Percentiles rank a stretch among this genome's conserved stretches.
Evolutionary conservation across 2,113 vertebrate species (phyloP).

Genomic region (Pimephales promelas): DNA sequence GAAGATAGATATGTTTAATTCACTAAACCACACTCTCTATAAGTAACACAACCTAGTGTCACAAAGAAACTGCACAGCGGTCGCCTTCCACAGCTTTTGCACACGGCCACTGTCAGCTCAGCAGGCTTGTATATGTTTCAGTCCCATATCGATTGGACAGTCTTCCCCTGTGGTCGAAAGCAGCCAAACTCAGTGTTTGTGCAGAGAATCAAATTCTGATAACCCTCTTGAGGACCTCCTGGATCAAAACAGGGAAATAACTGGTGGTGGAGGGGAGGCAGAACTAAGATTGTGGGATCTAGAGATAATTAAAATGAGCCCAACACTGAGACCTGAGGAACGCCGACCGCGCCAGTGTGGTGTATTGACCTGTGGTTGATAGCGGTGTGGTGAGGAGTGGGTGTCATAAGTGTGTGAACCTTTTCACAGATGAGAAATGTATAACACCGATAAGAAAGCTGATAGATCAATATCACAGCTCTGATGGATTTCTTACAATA

Average conservation of each 20-base stretch:
- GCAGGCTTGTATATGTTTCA: conserved; percentile 8
- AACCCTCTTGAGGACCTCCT: conserved; percentile 27
- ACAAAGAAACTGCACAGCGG: conserved; percentile 32
- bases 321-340: conserved; percentile 14
- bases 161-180: conserved; percentile 20
- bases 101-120: background rate
- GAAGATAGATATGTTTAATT: background rate
- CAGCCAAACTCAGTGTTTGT: conserved; percentile 8
- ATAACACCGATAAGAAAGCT: conserved; percentile 15
- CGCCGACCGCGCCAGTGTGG: background rate
- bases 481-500: conserved; percentile 1
- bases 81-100: background rate
- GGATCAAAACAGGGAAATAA: conserved; percentile 13
- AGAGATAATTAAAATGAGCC: conserved; percentile 36
- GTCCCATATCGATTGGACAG: conserved; percentile 19
- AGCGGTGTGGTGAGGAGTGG: background rate
- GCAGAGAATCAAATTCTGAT: conserved; percentile 37
- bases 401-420: background rate
- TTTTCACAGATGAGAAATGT: conserved; percentile 2
- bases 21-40: conserved; percentile 6
- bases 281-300: conserved; percentile 27
- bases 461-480: conserved; percentile 32
- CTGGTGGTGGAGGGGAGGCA: background rate
- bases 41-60: background rate
- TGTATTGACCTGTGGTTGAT: conserved; percentile 38